Base-by-base conservation (phyloP, 2,113 vertebrate genomes). In the Castor canadensis region DNA sequence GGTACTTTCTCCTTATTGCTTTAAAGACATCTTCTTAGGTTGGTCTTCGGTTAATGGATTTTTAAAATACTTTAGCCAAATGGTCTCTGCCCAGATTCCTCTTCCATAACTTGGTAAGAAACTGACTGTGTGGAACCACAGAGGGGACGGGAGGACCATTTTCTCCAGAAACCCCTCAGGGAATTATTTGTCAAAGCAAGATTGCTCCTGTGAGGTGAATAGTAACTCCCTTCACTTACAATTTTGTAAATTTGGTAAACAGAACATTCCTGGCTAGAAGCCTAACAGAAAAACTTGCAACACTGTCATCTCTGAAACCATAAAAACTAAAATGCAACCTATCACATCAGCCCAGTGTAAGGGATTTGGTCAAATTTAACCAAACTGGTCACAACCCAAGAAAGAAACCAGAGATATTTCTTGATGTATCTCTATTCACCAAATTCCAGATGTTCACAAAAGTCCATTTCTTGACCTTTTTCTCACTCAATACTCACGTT, bases 131-230 rank as follows among this genome's bases (percentile, higher is more conserved):
- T 62, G 56, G 35, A 20, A 10, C 40, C 47, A 58, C 12, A 9
- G 19, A 64, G 7, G 32, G 22, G 19, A 3, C 15, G 10, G 35
- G 35, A 76, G 28, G 15, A 40, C 16, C 71, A 13, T 80, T 67
- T 79, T 76, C 88, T 52, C 60, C 0, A 56, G 54, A 83, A 45
- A 60, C 3, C 4, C 40, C 80, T 32, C 64, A 54, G 30, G 75
- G 56, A 90, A 43, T 73, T 92, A 76, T 92, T 95, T 64, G 16
- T n/a, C 66, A 92, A 94, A 97, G 47, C 9, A 89, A 89, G 17
- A 73, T 79, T 77, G 32, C 26, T 94, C 52, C 86, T 52, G 15
- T 75, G 76, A 86, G 28, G 32, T 81, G 24, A 86, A 58, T 73
- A 94, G 62, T 3, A 1, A 72, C 40, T n/a, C 19, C 17, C 2